phyloP scores from a whole-genome alignment of 1,140 invertebrate genomes.

The Drosophila littoralis region DNA sequence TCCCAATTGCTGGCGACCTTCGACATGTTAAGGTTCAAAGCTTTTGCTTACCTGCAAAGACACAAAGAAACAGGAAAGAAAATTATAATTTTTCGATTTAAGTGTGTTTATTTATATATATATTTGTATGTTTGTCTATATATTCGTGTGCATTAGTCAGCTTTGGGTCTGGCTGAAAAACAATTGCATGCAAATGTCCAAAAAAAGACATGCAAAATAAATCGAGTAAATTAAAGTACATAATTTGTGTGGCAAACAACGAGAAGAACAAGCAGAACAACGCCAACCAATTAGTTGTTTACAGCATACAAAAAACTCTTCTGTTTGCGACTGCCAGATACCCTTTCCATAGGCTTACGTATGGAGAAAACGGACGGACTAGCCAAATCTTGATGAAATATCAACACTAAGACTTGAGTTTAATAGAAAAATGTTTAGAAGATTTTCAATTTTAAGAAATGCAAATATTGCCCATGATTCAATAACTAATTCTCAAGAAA shows the following conservation, averaged over 20 bases:
- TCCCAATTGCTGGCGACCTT: constrained; percentile 49
- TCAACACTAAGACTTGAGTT: too few relatives aligned
- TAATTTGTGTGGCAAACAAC: constrained; percentile 35
- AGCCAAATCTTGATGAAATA: too few relatives aligned
- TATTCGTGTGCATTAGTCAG: constrained; percentile 3
- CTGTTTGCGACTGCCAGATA: background rate
- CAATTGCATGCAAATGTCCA: constrained; percentile 3
- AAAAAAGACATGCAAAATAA: constrained; percentile 5
- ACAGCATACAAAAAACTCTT: background rate
- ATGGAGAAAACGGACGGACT: too few relatives aligned
- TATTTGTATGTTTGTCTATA: background rate
- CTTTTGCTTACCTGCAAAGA: constrained; percentile 65
- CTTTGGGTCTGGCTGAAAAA: too few relatives aligned
- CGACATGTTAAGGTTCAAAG: constrained; percentile 11
- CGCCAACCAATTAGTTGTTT: constrained; percentile 28
- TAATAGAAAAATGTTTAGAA: too few relatives aligned
- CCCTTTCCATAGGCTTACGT: background rate
- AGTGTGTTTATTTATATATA: constrained; percentile 9
- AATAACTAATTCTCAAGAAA: too few relatives aligned
- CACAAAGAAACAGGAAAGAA: constrained; percentile 25
- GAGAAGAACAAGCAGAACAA: constrained; percentile 7
- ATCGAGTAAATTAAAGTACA: constrained; percentile 39
- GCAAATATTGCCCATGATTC: too few relatives aligned
- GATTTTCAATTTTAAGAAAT: too few relatives aligned
- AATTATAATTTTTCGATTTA: constrained; percentile 22